Evolutionary conservation across 2,113 vertebrate species (phyloP), one percentile per base, ranked within the genome.

Genomic region (Catharus fuscescens): DNA sequence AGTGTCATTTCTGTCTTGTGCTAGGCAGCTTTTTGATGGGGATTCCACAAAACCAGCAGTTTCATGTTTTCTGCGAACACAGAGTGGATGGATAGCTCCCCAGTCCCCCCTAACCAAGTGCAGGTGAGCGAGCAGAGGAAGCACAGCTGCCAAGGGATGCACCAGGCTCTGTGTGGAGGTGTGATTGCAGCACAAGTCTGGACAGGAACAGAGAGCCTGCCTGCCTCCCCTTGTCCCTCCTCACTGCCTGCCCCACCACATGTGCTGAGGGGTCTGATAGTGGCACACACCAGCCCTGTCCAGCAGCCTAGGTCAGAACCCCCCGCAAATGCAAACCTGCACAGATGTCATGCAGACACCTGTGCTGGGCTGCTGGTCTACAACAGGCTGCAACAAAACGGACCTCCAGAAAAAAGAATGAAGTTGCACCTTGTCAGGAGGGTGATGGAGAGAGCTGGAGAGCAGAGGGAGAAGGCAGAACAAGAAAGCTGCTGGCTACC

Each of bases 101-200:
- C 24, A 45, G 4, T 9, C 5, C 29, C 18, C 24, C 12, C 44
- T 10, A 16, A 10, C 52, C 5, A 19, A 40, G 8, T 6, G 4
- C 10, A 2, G 42, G 29, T 23, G 56, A 31, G 6, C 0, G 0
- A 92, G 42, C 29, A 40, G 70, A 31, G 56, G 24, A 54, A 84
- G 20, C n/a, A 13, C 18, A 14, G 13, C 26, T 2, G 0, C 18
- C 1, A 0, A 44, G 29, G 26, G 40, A 12, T 25, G 56, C n/a
- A 9, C 12, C 1, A 1, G 24, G 17, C 34, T 59, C 13, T 7
- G 18, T 13, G 25, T 32, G 10, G 7, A n/a, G 13, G 2, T 7
- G 6, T 24, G 25, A 10, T 3, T 71, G 26, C 69, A 71, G 6
- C 4, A 0, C 0, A 11, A 32, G 16, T 8, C 38, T 34, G 23